These are phyloP conservation scores for Microcebus lehilahytsara DNA, from an alignment of 2,113 vertebrate species.

Conservation along the genomic window DNA sequence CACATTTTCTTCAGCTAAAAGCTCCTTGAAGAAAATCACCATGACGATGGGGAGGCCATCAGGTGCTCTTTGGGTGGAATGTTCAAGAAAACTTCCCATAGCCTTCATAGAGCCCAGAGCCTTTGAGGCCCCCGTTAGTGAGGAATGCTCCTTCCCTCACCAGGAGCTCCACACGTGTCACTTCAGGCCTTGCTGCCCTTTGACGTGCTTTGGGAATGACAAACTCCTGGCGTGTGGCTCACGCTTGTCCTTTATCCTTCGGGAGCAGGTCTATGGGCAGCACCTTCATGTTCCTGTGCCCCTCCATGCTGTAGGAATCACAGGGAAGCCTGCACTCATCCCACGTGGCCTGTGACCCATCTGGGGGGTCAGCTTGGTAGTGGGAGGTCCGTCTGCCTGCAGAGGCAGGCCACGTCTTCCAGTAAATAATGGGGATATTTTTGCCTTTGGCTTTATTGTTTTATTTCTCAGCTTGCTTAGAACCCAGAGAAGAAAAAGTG, in stretches of 20 bases:
- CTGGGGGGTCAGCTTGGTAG: background rate
- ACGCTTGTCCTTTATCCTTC: no score
- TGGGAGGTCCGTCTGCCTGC: background rate
- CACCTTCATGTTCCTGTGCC: background rate
- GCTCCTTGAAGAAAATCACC: background rate
- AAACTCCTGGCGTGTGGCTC: background rate
- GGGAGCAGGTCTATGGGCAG: background rate
- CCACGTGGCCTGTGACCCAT: accelerated
- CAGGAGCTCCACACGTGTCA: no score
- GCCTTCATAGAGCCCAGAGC: background rate
- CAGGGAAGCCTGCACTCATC: accelerated
- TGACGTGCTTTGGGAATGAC: background rate
- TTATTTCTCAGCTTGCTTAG: background rate
- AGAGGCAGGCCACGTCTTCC: accelerated
- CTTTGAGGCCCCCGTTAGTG: background rate
- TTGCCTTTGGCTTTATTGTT: background rate
- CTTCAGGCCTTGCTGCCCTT: background rate
- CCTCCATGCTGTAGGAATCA: background rate
- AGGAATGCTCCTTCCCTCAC: background rate
- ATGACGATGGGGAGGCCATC: background rate
- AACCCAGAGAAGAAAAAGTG: background rate
- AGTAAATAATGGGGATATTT: background rate
- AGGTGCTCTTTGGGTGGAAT: background rate
- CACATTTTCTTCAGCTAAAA: background rate
- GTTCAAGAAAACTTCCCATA: background rate